Conservation (phyloP, 35 echinoderm and acorn worm genomes). For the Diadema setosum region DNA sequence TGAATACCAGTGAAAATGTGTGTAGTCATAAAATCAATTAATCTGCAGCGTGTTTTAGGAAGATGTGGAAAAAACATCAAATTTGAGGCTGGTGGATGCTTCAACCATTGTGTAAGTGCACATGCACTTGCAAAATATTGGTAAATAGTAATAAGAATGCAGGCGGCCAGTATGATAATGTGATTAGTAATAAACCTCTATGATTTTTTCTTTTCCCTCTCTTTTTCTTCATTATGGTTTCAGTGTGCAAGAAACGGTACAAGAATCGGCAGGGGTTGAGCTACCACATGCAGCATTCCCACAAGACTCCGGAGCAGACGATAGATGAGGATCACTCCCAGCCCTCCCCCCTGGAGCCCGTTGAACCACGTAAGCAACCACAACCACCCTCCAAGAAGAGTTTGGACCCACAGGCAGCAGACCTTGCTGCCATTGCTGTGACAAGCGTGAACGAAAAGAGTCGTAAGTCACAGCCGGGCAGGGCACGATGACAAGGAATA, state of each 20-base stretch:
- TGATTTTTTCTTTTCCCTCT: too few relatives aligned
- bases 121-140: too few relatives aligned
- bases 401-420: background rate
- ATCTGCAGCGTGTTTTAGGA: too few relatives aligned
- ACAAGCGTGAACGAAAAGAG: background rate
- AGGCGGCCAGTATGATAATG: too few relatives aligned
- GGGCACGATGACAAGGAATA: background rate
- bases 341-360: constrained; percentile 53
- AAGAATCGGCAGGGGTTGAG: constrained; percentile 91
- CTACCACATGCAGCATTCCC: constrained; percentile 87
- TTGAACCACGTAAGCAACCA: constrained; percentile 58
- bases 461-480: constrained; percentile 12
- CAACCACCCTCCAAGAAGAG: background rate
- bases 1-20: too few relatives aligned
- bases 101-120: too few relatives aligned
- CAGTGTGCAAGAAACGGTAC: constrained; percentile 94
- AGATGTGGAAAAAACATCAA: too few relatives aligned
- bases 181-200: too few relatives aligned
- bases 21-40: too few relatives aligned
- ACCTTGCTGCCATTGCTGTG: background rate
- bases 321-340: constrained; percentile 38
- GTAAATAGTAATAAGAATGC: too few relatives aligned
- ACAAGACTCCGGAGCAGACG: constrained; percentile 55
- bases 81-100: too few relatives aligned
- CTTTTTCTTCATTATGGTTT: background rate